These are phyloP conservation scores for Myiotriccus ornatus DNA, from an alignment of 2,797 vertebrate species.

Conservation along the genomic window DNA sequence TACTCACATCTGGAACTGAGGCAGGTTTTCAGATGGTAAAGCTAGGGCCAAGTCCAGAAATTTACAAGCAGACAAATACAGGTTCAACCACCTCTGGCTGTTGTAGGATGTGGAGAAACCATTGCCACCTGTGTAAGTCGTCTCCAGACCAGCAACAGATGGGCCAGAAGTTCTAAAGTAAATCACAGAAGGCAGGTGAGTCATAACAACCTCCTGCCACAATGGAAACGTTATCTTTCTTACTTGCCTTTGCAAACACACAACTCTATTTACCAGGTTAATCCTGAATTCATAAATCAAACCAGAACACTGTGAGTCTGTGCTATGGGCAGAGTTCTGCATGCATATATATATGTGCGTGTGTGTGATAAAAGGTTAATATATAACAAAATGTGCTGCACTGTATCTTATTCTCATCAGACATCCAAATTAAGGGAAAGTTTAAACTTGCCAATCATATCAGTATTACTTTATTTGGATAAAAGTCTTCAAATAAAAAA, in stretches of 20 bases:
- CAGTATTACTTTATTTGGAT: background rate
- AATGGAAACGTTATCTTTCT: background rate
- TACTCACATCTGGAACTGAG: constrained; percentile 99
- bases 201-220: background rate
- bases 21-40: constrained; percentile 94
- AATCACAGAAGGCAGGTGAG: background rate
- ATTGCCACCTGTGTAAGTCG: constrained; percentile 95
- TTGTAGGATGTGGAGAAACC: constrained; percentile 99
- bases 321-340: background rate
- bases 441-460: background rate
- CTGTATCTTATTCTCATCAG: background rate
- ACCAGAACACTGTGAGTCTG: background rate
- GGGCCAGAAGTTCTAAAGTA: constrained; percentile 90
- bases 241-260: background rate
- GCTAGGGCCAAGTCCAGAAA: constrained; percentile 96
- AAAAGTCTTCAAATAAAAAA: background rate
- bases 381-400: background rate
- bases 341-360: background rate
- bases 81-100: constrained; percentile 97
- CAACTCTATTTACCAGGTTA: background rate
- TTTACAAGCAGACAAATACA: constrained; percentile 97
- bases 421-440: background rate
- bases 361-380: background rate
- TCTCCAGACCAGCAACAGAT: constrained; percentile 94
- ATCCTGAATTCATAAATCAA: background rate